phyloP scores from a whole-genome alignment of 2,888 invertebrate genomes.

The Girardia tigrina region DNA sequence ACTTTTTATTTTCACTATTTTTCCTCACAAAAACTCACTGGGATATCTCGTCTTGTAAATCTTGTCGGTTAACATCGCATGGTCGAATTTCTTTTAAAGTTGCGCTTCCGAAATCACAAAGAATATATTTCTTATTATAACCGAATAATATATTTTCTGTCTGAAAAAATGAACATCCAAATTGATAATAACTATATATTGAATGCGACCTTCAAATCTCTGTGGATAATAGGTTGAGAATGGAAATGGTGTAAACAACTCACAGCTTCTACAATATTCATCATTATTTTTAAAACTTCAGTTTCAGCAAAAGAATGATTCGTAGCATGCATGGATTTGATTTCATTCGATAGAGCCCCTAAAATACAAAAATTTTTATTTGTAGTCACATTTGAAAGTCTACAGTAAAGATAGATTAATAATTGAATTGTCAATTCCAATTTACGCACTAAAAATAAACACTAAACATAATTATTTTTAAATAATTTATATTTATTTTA shows the following conservation, averaged over 20 bases:
- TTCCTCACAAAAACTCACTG: background rate
- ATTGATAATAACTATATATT: background rate
- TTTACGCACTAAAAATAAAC: too few relatives aligned
- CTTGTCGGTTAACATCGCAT: conserved; percentile 1
- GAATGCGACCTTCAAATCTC: conserved; percentile 65
- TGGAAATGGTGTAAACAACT: conserved; percentile 76
- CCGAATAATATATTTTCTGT: conserved; percentile 73
- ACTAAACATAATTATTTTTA: too few relatives aligned
- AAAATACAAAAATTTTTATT: background rate
- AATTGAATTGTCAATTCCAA: too few relatives aligned
- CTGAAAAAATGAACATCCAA: conserved; percentile 48
- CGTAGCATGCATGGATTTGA: background rate
- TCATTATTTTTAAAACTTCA: conserved; percentile 70
- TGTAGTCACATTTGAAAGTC: background rate
- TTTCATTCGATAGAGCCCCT: background rate
- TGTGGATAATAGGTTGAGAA: conserved; percentile 72
- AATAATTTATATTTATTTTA: too few relatives aligned
- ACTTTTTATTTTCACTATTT: too few relatives aligned
- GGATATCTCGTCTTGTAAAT: conserved; percentile 4
- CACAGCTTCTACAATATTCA: conserved; percentile 77
- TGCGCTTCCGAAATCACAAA: conserved; percentile 84
- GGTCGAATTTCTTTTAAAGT: conserved; percentile 58
- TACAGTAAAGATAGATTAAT: too few relatives aligned
- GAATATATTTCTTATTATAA: conserved; percentile 62
- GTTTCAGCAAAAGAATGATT: conserved; percentile 41